These are phyloP conservation scores for Aegypius monachus DNA, from an alignment of 2,113 vertebrate genomes.

Conservation along the genomic window DNA sequence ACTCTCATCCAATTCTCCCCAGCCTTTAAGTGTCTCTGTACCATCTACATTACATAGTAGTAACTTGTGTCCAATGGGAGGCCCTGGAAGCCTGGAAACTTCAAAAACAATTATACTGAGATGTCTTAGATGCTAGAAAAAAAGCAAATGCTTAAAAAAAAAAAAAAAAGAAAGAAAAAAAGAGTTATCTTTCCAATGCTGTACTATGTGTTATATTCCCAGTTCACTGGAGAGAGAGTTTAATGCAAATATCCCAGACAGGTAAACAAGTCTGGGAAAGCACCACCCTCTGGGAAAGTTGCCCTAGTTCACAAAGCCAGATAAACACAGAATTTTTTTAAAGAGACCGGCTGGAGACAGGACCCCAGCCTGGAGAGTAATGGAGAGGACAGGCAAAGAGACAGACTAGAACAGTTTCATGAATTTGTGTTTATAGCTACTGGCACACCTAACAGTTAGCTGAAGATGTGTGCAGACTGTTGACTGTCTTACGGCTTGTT, in stretches of 20 bases:
- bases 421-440: neutral
- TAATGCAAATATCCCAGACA: constrained; percentile 49
- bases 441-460: neutral
- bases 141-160: neutral
- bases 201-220: neutral
- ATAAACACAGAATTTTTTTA: neutral
- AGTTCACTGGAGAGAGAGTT: neutral
- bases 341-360: neutral
- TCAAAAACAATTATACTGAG: neutral
- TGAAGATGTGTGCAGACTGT: neutral
- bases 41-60: neutral
- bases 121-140: neutral
- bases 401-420: neutral
- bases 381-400: neutral
- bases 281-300: constrained; percentile 28
- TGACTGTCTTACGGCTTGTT: neutral
- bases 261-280: constrained; percentile 48
- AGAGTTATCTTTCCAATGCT: neutral
- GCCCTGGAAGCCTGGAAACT: neutral
- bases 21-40: neutral
- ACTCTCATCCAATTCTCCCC: neutral
- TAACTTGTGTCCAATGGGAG: neutral
- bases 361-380: neutral
- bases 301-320: neutral
- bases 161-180: no score